Evolutionary conservation across 2,888 invertebrate genomes (phyloP).

Genomic region (Cephus spinipes): DNA sequence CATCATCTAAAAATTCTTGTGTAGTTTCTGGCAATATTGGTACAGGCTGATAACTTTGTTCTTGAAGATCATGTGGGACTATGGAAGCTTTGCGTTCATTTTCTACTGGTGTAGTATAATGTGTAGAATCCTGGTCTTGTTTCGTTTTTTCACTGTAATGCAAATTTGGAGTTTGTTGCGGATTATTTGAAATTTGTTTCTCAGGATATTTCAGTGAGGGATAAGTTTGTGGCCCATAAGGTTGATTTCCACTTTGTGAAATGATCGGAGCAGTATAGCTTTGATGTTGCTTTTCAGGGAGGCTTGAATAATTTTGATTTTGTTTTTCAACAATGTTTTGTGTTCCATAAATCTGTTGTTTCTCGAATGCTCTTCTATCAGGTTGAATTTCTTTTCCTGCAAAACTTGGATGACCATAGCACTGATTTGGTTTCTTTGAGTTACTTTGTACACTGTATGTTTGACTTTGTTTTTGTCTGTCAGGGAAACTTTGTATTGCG

Average conservation of each 20-base stretch:
- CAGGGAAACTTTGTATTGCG: neutral
- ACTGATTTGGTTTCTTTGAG: neutral
- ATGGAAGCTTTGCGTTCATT: neutral
- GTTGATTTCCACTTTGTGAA: neutral
- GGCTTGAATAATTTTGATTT: neutral
- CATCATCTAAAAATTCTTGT: conserved; percentile 36
- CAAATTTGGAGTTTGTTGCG: neutral
- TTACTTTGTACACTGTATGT: neutral
- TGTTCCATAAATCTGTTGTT: conserved; percentile 16
- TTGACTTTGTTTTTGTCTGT: neutral
- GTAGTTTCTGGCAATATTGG: neutral
- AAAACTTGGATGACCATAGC: neutral
- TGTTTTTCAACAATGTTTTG: conserved; percentile 1
- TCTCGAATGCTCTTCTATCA: neutral
- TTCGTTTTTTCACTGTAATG: neutral
- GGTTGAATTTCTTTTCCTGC: neutral
- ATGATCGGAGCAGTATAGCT: too few relatives aligned
- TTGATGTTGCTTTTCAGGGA: neutral
- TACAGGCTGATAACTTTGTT: neutral
- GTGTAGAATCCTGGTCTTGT: neutral
- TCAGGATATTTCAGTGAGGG: neutral
- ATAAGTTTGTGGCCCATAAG: neutral
- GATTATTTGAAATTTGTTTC: neutral
- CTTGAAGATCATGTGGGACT: neutral
- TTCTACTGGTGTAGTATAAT: neutral